Base-by-base conservation (phyloP, 2,113 vertebrate species). In the Chinchilla lanigera region DNA sequence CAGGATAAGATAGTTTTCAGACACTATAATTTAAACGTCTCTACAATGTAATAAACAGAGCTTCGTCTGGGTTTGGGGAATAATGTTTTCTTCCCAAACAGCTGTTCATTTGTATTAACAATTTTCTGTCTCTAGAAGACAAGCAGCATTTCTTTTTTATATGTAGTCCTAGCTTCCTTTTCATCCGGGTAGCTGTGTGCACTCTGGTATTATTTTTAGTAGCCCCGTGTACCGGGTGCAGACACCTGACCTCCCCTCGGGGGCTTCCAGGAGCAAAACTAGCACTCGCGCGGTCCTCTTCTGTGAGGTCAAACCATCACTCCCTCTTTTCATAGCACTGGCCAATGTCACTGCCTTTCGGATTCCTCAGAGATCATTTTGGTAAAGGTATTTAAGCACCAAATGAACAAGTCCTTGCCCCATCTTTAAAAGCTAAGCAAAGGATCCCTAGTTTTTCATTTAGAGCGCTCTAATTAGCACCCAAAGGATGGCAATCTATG, bases 41-140 rank as follows among this genome's bases (percentile, higher is more conserved):
- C 85, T 96, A 96, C 89, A 97, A 93, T 84, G 71, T 78, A 96
- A 97, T 88, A 98, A 96, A 95, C 69, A 96, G 96, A 97, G 96
- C 96, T 97, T 97, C 96, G 89, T 97, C 96, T 97, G 85, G 91
- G 87, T 94, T 97, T 94, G 26, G 38, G 91, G 97, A 97, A 97
- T 96, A 41, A 92, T 84, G 90, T 97, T 97, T 97, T 96, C 87
- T 96, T 93, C 92, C 81, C 92, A 97, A 97, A 96, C 97, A 97
- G 96, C 96, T 97, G 95, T 97, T 97, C 96, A 30, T 95, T 96
- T 96, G 93, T 98, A 90, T 95, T 94, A 95, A 86, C 92, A 93
- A 83, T 95, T 94, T 85, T 54, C 95, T 50, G 52, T 95, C 96
- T 86, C 54, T 78, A 61, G 63, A 86, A 81, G 75, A 77, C 80